Conservation (phyloP, 2,113 vertebrate species). For the Ivindomyrus marchei region DNA sequence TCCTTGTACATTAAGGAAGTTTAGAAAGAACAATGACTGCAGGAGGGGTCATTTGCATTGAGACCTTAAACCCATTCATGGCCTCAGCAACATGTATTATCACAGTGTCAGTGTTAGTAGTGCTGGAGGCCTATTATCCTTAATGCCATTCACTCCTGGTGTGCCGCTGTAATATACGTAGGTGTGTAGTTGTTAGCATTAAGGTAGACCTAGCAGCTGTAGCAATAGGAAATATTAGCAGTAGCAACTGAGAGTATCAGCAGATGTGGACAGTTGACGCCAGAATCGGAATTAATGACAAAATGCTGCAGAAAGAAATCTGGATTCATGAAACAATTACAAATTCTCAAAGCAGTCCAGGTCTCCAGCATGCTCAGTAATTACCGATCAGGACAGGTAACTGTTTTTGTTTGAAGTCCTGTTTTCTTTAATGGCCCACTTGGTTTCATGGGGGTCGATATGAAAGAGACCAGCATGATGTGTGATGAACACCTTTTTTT, state of each 20-base stretch:
- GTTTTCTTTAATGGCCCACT: not conserved
- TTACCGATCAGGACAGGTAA: not conserved
- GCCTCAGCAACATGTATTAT: not conserved
- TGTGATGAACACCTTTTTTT: slow-evolving; percentile 67
- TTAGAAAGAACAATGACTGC: not conserved
- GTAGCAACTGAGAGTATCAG: not conserved
- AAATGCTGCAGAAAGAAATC: not conserved
- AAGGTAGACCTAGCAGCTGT: not conserved
- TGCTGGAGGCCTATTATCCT: not conserved
- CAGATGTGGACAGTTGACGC: not conserved
- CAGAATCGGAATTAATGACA: not conserved
- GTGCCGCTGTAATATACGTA: not conserved
- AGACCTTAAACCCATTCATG: not conserved
- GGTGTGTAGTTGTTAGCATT: not conserved
- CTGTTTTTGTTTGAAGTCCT: not conserved
- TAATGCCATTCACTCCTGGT: not conserved
- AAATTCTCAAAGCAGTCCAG: not conserved
- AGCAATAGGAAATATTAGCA: slow-evolving; percentile 5
- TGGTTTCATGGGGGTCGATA: not conserved
- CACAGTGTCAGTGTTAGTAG: not conserved
- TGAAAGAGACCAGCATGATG: slow-evolving; percentile 26
- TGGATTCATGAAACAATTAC: not conserved
- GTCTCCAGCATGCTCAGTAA: not conserved
- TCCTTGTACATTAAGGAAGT: not conserved
- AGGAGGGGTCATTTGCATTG: not conserved